Percentiles rank a stretch among this genome's conserved stretches.
Evolutionary conservation across 2,797 vertebrate species (phyloP).

Genomic region (Eremophila alpestris): DNA sequence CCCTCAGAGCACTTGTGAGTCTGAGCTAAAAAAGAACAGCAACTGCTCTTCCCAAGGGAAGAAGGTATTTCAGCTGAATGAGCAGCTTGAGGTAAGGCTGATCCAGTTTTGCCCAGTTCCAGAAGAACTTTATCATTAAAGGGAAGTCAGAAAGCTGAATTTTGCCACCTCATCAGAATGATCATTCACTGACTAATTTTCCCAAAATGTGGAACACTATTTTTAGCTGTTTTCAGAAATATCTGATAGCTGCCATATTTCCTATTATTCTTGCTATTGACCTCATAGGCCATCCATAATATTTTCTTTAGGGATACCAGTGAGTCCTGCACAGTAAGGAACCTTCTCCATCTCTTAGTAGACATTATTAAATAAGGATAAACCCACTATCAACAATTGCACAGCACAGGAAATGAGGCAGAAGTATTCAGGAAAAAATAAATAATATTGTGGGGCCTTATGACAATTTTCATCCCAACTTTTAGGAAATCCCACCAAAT

Average conservation of each 20-base stretch:
- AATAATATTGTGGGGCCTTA: neutral
- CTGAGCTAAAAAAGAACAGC: neutral
- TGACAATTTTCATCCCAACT: neutral
- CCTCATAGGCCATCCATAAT: neutral
- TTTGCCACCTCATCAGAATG: neutral
- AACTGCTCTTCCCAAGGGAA: neutral
- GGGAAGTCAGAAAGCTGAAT: neutral
- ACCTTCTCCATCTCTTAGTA: neutral
- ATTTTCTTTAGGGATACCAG: neutral
- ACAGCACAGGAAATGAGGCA: neutral
- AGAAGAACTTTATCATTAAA: neutral
- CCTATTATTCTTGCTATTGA: neutral
- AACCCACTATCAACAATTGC: neutral
- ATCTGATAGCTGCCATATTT: neutral
- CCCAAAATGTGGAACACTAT: neutral
- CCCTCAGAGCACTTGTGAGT: neutral
- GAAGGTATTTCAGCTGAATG: constrained; percentile 25
- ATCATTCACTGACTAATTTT: neutral
- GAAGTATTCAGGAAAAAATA: neutral
- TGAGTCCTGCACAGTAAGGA: neutral
- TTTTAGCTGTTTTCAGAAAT: constrained; percentile 9
- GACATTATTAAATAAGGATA: neutral
- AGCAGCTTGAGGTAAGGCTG: neutral
- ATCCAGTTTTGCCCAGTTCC: neutral
- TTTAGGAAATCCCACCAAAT: neutral